A percentile compares a stretch with the other conserved stretches of the same genome.
These are phyloP conservation scores for Teleopsis dalmanni DNA, from an alignment of 1,140 invertebrate genomes.

Conservation along the genomic window DNA sequence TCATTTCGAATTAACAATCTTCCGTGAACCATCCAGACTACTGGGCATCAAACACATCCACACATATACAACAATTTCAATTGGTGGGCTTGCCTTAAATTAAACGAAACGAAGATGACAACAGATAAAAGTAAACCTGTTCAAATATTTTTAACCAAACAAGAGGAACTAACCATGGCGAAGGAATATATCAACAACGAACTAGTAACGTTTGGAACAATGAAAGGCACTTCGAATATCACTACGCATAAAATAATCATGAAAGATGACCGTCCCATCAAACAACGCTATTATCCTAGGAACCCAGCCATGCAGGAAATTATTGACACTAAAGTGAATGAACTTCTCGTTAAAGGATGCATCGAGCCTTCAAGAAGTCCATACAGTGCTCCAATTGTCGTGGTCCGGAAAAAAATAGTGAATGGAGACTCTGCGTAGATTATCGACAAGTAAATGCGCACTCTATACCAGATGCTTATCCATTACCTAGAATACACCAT, in stretches of 20 bases:
- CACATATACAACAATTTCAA: no score
- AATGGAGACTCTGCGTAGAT: no score
- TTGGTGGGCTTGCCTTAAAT: not conserved
- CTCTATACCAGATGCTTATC: no score
- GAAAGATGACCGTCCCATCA: not conserved
- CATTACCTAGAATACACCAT: no score
- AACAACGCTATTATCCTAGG: not conserved
- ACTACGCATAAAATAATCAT: not conserved
- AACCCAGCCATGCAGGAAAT: constrained; percentile 2
- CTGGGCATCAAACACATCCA: no score
- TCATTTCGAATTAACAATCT: no score
- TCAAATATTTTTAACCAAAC: not conserved
- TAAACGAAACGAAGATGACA: not conserved
- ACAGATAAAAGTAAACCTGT: not conserved
- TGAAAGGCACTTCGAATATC: not conserved
- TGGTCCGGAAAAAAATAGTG: no score
- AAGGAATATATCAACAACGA: not conserved
- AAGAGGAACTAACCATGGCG: not conserved
- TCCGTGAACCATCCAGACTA: no score
- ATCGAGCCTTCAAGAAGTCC: constrained; percentile 10
- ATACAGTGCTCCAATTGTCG: no score
- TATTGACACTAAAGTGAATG: constrained; percentile 8
- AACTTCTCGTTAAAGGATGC: not conserved
- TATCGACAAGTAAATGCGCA: no score
- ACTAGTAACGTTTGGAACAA: not conserved